Conservation (phyloP, 2,797 vertebrate genomes). For the Pseudochirops cupreus region DNA sequence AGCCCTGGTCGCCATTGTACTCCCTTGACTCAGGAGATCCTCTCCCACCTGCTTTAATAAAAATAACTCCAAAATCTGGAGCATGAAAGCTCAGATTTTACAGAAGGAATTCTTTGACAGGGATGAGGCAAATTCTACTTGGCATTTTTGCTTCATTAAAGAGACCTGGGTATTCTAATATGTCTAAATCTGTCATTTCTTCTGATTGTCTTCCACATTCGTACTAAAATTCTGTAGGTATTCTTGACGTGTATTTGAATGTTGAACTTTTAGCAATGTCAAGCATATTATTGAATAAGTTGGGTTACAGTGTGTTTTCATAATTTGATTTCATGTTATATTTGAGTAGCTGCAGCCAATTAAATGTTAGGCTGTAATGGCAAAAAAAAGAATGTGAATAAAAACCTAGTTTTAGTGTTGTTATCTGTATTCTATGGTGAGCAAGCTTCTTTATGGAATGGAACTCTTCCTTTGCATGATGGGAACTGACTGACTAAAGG, state of each 20-base stretch:
- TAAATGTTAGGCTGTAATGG: background rate
- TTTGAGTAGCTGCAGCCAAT: constrained; percentile 25
- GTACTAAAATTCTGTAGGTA: constrained; percentile 20
- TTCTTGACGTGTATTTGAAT: constrained; percentile 30
- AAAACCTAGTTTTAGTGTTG: background rate
- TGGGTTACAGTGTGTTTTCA: background rate
- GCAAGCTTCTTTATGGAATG: background rate
- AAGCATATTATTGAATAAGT: background rate
- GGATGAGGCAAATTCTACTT: constrained; percentile 26
- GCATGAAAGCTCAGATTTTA: background rate
- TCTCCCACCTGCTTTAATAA: background rate
- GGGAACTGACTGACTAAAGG: background rate
- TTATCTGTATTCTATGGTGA: constrained; percentile 13
- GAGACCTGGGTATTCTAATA: constrained; percentile 26
- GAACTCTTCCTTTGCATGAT: background rate
- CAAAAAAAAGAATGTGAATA: constrained; percentile 30
- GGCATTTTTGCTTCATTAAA: constrained; percentile 6
- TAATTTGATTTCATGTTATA: constrained; percentile 30
- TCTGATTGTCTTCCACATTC: constrained; percentile 9
- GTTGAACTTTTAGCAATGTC: constrained; percentile 1
- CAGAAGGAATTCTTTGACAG: constrained; percentile 8
- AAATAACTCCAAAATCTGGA: constrained; percentile 10
- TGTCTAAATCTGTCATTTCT: constrained; percentile 50
- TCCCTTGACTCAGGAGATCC: background rate
- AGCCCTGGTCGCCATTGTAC: background rate